Evolutionary conservation across 2,113 vertebrate genomes (phyloP).

Genomic region (Ancistrus triradiatus): DNA sequence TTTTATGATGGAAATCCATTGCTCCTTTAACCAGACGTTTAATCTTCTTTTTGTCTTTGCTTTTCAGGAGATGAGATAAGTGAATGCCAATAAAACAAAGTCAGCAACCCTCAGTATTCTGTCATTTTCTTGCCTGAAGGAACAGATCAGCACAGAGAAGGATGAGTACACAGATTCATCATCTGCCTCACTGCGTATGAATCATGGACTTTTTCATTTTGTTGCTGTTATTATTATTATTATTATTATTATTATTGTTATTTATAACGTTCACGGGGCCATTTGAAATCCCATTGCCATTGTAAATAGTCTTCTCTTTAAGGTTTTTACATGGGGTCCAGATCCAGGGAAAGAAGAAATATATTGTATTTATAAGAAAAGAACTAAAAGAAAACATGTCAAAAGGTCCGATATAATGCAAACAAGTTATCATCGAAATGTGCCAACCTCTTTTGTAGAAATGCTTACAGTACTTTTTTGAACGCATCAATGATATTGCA

Average conservation of each 20-base stretch:
- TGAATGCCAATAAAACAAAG: slow-evolving; percentile 23
- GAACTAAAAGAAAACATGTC: slow-evolving; percentile 47
- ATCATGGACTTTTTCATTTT: slow-evolving; percentile 51
- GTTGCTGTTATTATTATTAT: slow-evolving; percentile 48
- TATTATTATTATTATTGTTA: slow-evolving; percentile 61
- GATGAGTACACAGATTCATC: slow-evolving; percentile 25
- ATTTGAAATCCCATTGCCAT: slow-evolving; percentile 51
- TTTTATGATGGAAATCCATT: too few relatives aligned
- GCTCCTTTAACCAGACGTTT: neutral
- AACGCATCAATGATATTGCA: slow-evolving; percentile 70
- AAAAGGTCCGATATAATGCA: slow-evolving; percentile 58
- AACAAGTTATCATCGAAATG: slow-evolving; percentile 70
- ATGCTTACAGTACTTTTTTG: slow-evolving; percentile 60
- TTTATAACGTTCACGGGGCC: slow-evolving; percentile 63
- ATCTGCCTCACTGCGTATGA: slow-evolving; percentile 52
- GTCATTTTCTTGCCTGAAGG: slow-evolving; percentile 11
- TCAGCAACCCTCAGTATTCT: slow-evolving; percentile 25
- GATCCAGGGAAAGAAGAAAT: slow-evolving; percentile 67
- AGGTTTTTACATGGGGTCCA: slow-evolving; percentile 65
- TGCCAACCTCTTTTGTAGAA: slow-evolving; percentile 72
- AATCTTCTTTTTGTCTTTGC: slow-evolving; percentile 26
- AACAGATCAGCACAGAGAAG: slow-evolving; percentile 27
- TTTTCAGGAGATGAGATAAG: slow-evolving; percentile 74
- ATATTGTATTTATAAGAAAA: slow-evolving; percentile 79
- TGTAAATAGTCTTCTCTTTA: slow-evolving; percentile 74